phyloP scores from a whole-genome alignment of 2,113 vertebrate genomes.

The Eudorcas thomsonii region DNA sequence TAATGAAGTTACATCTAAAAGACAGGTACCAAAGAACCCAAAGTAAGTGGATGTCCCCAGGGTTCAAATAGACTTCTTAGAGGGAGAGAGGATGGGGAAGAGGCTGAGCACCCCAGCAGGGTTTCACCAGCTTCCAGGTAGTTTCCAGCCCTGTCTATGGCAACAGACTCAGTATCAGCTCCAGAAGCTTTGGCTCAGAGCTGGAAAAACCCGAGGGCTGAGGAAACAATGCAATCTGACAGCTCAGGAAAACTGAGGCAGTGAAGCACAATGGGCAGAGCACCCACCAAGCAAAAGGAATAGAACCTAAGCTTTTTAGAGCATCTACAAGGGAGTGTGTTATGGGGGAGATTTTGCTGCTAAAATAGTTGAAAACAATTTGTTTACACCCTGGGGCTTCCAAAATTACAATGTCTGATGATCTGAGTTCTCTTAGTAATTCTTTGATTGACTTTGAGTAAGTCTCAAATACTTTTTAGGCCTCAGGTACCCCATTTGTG shows the following conservation, averaged over 20 bases:
- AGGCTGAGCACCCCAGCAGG: fast-evolving
- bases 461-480: background rate
- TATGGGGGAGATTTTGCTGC: background rate
- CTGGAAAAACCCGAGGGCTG: background rate
- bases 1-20: background rate
- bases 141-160: fast-evolving
- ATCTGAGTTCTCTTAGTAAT: background rate
- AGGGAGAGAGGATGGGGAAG: background rate
- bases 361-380: background rate
- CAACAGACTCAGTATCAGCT: background rate
- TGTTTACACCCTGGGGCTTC: background rate
- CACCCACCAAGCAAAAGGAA: background rate
- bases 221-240: background rate
- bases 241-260: background rate
- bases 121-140: background rate
- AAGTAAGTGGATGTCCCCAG: background rate
- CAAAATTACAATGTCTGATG: background rate
- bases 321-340: background rate
- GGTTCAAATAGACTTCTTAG: background rate
- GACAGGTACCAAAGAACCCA: background rate
- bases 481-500: background rate
- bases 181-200: background rate
- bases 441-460: background rate
- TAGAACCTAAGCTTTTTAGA: background rate
- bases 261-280: background rate